Evolutionary conservation across 2,888 invertebrate genomes (phyloP).

Genomic region (Geophilus truncorum): DNA sequence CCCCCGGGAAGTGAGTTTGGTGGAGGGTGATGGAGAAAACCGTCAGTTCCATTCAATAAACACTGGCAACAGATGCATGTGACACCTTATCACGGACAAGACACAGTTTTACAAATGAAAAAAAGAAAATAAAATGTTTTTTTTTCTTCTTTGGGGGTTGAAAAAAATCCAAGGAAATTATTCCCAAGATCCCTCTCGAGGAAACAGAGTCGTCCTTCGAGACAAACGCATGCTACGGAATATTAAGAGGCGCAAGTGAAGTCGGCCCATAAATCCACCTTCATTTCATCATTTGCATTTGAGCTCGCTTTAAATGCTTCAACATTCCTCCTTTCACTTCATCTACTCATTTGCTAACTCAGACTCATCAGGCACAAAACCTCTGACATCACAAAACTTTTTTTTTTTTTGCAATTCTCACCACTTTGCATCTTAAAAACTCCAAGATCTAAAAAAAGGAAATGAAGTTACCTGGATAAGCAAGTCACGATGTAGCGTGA

Average conservation of each 20-base stretch:
- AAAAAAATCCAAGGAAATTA: neutral
- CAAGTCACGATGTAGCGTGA: neutral
- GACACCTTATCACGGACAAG: constrained; percentile 8
- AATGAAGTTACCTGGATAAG: neutral
- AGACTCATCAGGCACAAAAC: neutral
- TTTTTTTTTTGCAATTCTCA: neutral
- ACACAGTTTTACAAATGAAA: neutral
- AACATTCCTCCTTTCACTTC: neutral
- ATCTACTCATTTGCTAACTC: neutral
- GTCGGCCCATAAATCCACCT: neutral
- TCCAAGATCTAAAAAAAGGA: neutral
- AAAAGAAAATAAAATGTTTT: neutral
- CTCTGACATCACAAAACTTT: neutral
- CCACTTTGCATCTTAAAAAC: neutral
- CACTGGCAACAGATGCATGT: neutral
- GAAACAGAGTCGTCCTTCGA: neutral
- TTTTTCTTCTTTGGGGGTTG: neutral
- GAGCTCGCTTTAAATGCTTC: constrained; percentile 4
- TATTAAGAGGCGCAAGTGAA: neutral
- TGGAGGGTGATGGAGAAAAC: neutral
- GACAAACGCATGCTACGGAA: neutral
- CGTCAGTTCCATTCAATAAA: neutral
- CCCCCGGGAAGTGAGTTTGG: neutral
- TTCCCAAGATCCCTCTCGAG: neutral
- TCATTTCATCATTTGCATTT: constrained; percentile 8